Evolutionary conservation across 2,888 invertebrate species (phyloP).

Genomic region (Drosophila ustulata): DNA sequence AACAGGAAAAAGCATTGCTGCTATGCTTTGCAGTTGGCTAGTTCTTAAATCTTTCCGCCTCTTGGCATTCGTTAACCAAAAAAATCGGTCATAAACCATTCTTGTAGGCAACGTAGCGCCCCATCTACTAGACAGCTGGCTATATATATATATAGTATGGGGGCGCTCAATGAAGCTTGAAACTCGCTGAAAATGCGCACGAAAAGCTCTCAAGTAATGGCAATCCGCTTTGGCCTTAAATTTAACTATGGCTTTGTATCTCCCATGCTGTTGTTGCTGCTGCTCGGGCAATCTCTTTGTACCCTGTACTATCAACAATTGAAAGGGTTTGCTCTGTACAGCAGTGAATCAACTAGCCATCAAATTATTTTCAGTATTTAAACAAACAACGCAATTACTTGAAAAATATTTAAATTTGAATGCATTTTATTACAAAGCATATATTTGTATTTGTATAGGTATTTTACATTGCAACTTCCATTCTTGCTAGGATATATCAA

Average conservation of each 20-base stretch:
- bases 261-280: slow-evolving; percentile 1
- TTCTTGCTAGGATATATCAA: too few species aligned
- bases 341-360: too few species aligned
- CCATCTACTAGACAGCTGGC: neutral
- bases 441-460: too few species aligned
- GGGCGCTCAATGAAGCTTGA: slow-evolving; percentile 55
- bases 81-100: slow-evolving; percentile 29
- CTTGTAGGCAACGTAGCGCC: slow-evolving; percentile 1
- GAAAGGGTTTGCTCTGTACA: neutral
- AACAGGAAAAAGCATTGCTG: neutral
- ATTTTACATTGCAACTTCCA: too few species aligned
- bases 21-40: neutral
- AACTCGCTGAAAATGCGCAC: slow-evolving; percentile 46
- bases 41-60: slow-evolving; percentile 2
- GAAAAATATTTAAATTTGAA: too few species aligned
- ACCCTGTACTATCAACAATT: slow-evolving; percentile 8
- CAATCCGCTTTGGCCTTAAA: slow-evolving; percentile 58
- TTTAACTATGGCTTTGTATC: slow-evolving; percentile 39
- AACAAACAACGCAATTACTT: too few species aligned
- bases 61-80: slow-evolving; percentile 10
- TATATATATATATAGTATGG: neutral
- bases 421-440: too few species aligned
- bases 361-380: too few species aligned
- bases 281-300: slow-evolving; percentile 22
- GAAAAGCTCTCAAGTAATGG: slow-evolving; percentile 52